Conservation (phyloP, 1,140 invertebrate genomes). For the Caerostris darwini region DNA sequence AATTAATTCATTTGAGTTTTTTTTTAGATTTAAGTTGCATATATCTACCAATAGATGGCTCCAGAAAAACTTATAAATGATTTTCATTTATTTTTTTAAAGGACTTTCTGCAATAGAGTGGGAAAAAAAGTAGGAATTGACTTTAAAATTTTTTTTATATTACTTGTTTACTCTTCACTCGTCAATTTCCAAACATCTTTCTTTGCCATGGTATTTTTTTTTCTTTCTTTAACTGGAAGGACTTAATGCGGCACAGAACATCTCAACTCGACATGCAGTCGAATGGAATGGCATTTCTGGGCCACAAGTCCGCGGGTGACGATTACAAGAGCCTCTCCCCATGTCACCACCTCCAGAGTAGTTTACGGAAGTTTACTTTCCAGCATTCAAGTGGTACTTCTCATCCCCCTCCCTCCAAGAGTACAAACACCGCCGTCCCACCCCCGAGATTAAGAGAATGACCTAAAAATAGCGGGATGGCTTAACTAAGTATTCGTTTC, state of each 20-base stretch:
- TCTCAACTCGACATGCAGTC: neutral
- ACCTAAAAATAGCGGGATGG: slow-evolving; percentile 57
- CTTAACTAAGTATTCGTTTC: slow-evolving; percentile 41
- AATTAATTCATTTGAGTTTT: too few relatives aligned
- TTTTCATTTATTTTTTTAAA: too few relatives aligned
- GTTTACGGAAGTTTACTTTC: slow-evolving; percentile 61
- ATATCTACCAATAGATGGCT: too few relatives aligned
- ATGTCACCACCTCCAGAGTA: slow-evolving; percentile 26
- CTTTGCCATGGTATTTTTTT: neutral
- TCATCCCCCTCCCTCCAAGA: neutral
- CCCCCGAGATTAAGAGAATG: neutral
- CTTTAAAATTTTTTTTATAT: too few relatives aligned
- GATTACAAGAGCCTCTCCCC: neutral
- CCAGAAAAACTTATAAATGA: too few relatives aligned
- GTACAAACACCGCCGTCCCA: slow-evolving; percentile 2
- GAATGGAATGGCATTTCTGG: slow-evolving; percentile 9
- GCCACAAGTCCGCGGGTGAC: slow-evolving; percentile 20
- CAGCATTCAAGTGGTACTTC: slow-evolving; percentile 46
- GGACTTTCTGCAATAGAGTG: too few relatives aligned
- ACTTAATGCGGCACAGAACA: neutral
- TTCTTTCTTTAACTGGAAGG: neutral
- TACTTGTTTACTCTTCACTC: too few relatives aligned
- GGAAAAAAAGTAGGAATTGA: too few relatives aligned
- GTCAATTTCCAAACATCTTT: too few relatives aligned
- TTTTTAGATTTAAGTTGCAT: too few relatives aligned